Base-by-base conservation (phyloP, 2,113 vertebrate species). In the Pteronura brasiliensis region DNA sequence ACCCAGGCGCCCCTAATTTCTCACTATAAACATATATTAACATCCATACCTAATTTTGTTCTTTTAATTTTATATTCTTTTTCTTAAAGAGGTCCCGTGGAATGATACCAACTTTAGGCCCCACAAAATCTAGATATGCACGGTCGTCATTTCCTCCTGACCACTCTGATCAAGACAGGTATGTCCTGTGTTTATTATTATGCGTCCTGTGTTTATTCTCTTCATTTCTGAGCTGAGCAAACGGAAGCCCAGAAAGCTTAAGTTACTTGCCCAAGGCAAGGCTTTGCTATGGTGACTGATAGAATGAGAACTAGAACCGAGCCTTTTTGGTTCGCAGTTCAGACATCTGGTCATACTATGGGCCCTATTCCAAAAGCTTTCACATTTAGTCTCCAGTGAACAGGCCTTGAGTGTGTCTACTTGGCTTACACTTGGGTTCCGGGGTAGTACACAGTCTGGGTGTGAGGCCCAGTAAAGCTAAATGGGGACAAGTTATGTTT, bases 11-110 rank as follows among this genome's bases (percentile, higher is more conserved):
- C 49, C 15, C 49, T 96, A 57, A 65, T 84, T 93, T 42, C 72
- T 86, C 42, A 27, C 84, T 90, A 49, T 79, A 91, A 93, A 77
- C 47, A 71, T 69, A 77, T 42, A 47, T 95, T 92, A 61, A 86
- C 25, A 87, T 69, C 61, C 79, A 25, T 69, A 86, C 34, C 67
- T 79, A 88, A 14, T 93, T 95, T 77, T 84, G 10, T 76, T 61
- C 63, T 87, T 95, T 20, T 42, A 80, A 74, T 84, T 88, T 84
- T 94, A 34, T 84, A 72, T 69, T 88, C 42, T 71, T 94, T 90
- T 95, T 90, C 81, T 88, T 74, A 84, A 44, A 59, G 67, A 7
- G 49, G 21, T 72, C 52, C 20, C 14, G 20, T 83, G 21, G 83
- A 83, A 83, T 72, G 31, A 83, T 59, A 47, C n/a, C 72, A 49